A percentile compares a stretch with the other conserved stretches of the same genome.
Evolutionary conservation across 1,140 invertebrate species (phyloP).

Genomic region (Drosophila nigrodunni): DNA sequence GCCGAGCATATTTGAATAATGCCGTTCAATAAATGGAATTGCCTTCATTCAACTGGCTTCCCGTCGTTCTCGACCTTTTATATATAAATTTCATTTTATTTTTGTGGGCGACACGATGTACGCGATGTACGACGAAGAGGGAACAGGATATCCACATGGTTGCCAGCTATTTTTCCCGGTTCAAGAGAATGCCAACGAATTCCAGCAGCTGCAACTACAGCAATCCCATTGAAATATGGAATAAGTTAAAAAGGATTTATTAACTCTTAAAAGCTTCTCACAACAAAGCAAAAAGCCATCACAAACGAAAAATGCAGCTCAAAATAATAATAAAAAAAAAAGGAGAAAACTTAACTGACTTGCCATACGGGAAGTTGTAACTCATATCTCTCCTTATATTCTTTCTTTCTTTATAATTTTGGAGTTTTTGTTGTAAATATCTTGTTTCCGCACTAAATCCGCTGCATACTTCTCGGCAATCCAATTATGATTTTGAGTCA

Average conservation of each 20-base stretch:
- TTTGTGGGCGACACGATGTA: slow-evolving; percentile 16
- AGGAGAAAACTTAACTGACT: slow-evolving; percentile 20
- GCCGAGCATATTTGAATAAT: slow-evolving; percentile 71
- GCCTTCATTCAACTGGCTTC: slow-evolving; percentile 65
- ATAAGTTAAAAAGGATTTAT: slow-evolving; percentile 83
- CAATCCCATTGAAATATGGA: slow-evolving; percentile 76
- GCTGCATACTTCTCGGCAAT: not conserved
- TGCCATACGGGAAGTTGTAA: slow-evolving; percentile 27
- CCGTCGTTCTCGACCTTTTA: slow-evolving; percentile 48
- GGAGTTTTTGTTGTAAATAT: not conserved
- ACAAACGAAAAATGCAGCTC: slow-evolving; percentile 34
- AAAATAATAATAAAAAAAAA: slow-evolving; percentile 44
- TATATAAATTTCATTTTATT: no score
- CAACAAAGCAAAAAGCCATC: slow-evolving; percentile 71
- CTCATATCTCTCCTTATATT: slow-evolving; percentile 4
- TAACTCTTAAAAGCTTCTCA: slow-evolving; percentile 80
- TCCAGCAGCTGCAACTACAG: slow-evolving; percentile 31
- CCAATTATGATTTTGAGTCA: not conserved
- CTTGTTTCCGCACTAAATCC: not conserved
- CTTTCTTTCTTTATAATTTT: not conserved
- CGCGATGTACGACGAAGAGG: slow-evolving; percentile 33
- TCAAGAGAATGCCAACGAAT: slow-evolving; percentile 42
- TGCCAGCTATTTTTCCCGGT: slow-evolving; percentile 50
- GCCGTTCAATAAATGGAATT: slow-evolving; percentile 75
- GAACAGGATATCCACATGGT: slow-evolving; percentile 59